phyloP scores from a whole-genome alignment of 2,113 vertebrate species.

The Benthochromis sp. region DNA sequence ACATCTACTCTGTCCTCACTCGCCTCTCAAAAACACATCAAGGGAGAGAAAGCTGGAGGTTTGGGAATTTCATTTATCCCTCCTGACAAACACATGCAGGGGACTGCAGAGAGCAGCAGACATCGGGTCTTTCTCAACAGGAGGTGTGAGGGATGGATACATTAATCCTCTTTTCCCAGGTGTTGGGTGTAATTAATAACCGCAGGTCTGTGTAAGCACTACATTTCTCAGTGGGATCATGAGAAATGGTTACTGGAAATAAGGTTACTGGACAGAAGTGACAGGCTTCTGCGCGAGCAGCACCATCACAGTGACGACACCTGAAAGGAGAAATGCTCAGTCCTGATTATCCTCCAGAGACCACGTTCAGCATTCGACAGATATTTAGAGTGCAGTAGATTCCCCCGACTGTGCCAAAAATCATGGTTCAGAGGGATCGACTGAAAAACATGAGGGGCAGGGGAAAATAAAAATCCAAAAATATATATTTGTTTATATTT shows the following conservation, averaged over 20 bases:
- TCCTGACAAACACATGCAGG: background rate
- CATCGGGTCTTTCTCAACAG: background rate
- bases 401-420: background rate
- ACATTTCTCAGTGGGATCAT: conserved; percentile 44
- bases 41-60: background rate
- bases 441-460: conserved; percentile 5
- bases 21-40: background rate
- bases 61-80: background rate
- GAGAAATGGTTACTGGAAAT: background rate
- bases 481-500: conserved; percentile 73
- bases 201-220: background rate
- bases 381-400: background rate
- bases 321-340: background rate
- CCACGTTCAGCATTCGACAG: background rate
- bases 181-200: background rate
- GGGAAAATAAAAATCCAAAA: conserved; percentile 70
- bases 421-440: background rate
- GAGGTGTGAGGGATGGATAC: background rate
- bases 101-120: background rate
- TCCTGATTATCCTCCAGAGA: background rate
- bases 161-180: background rate
- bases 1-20: background rate
- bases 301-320: background rate
- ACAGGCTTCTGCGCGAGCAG: conserved; percentile 6
- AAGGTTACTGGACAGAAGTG: conserved; percentile 2